Base-by-base conservation (phyloP, 2,888 invertebrate species). In the Noctua pronuba region DNA sequence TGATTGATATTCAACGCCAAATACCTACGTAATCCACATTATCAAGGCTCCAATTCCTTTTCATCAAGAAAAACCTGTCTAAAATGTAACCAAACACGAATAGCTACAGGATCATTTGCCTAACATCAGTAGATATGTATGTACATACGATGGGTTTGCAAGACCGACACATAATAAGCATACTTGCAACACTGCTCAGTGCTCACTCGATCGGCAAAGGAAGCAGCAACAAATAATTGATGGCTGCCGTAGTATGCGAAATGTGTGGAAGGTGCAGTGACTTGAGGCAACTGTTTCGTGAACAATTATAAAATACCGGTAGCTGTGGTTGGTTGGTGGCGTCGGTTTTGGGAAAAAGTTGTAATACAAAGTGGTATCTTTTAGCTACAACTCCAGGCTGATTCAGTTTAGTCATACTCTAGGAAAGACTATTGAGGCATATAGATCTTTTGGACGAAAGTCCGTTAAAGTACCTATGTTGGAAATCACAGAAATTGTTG, bases 81-180 rank as follows among this genome's bases (percentile, higher is more conserved):
- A 31, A 49, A 78, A 31, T 55, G 38, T 44, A 60, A 35, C n/a
- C 49, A 70, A 31, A 16, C 49, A 46, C 1, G 28, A 46, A 16
- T 52, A 46, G 10, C 10, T 35, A 62, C 7, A 64, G 21, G n/a
- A 70, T 65, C 46, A 66, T 75, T 70, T 62, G 21, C 31, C 21
- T 85, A 58, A 44, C 49, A 58, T 31, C 49, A 69, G 24, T 62
- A 62, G 21, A 62, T 35, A 62, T 35, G n/a, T 21, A 49, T 4
- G 8, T 58, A 76, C 55, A 18, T 52, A 44, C 46, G 62, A 38
- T 69, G n/a, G 31, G 72, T 77, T 74, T 75, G 80, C 75, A 73
- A 85, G 70, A 87, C 86, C 88, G 86, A 74, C 80, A 79, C 75
- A 52, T 62, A 77, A 66, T 75, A 76, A 72, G 68, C 67, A 71